Evolutionary conservation across 2,888 invertebrate species (phyloP), one percentile per base, ranked within the genome.

Genomic region (Leptinotarsa juncta): DNA sequence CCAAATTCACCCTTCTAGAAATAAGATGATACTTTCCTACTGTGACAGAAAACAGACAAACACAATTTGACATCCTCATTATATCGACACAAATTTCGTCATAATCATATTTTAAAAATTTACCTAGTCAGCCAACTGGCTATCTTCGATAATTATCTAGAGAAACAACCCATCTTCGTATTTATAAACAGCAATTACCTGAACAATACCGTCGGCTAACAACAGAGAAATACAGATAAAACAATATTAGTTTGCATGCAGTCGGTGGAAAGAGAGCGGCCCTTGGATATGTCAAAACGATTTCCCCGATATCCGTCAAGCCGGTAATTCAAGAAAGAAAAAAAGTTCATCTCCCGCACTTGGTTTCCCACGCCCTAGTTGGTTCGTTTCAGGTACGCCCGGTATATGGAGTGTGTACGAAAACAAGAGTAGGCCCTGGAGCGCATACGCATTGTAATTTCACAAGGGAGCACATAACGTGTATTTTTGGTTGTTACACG

Each of bases 321-420:
- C 10, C 20, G n/a, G 50, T 42, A 57, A 20, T 69, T 69, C 69
- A 42, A 69, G 57, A 69, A 57, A 69, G 50, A 55, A 60, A 57
- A n/a, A 32, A 50, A 62, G 42, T 32, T 32, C 62, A 10, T 71
- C 65, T 66, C 66, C 66, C 66, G 53, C 42, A 65, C 69, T 51
- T 51, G 67, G 62, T 67, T 72, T 70, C 73, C 68, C 73, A 75
- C 75, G 72, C 69, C 75, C 73, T 68, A 75, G 50, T 73, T 75
- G 73, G 57, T 66, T 42, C 65, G 55, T 66, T 75, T 71, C 74
- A 75, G 74, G 74, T 75, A 75, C 71, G 49, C 65, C 51, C 65
- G 49, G 53, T 71, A 71, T 69, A 71, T 69, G 74, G 66, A 68
- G 51, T 57, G 71, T 42, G 71, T 75, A 65, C 68, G 69, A 75